phyloP scores from a whole-genome alignment of 2,797 vertebrate species.

The Galago senegalensis region DNA sequence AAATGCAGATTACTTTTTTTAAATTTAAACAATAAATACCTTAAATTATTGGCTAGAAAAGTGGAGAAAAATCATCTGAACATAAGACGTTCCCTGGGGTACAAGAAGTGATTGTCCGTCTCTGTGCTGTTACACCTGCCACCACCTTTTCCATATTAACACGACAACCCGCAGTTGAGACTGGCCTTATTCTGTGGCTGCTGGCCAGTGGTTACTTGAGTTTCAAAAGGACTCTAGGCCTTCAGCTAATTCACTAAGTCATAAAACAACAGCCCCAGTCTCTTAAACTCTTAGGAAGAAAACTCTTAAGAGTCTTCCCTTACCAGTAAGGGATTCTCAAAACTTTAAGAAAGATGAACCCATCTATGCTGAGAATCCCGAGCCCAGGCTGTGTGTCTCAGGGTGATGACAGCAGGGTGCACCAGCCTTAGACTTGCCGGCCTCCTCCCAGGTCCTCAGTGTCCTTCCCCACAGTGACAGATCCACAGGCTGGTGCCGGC shows the following conservation, averaged over 20 bases:
- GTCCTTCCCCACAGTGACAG: background rate
- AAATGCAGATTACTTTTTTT: conserved; percentile 38
- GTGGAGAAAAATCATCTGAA: background rate
- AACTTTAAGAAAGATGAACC: background rate
- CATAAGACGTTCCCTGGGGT: background rate
- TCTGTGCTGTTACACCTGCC: background rate
- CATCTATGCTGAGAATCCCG: background rate
- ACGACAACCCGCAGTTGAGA: background rate
- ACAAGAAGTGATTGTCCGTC: background rate
- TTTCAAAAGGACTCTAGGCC: background rate
- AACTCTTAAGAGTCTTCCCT: background rate
- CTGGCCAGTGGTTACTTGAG: background rate
- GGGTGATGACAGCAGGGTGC: background rate
- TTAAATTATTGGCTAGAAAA: background rate
- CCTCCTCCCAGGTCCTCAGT: background rate
- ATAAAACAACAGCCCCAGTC: background rate
- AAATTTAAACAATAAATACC: conserved; percentile 3
- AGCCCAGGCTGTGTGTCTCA: background rate
- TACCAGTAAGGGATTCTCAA: background rate
- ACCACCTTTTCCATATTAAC: background rate
- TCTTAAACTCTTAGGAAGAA: conserved; percentile 30
- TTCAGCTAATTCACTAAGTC: background rate
- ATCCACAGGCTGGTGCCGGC: background rate
- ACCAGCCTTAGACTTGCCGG: background rate
- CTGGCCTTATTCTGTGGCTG: background rate